Percentiles rank a stretch among this genome's conserved stretches.
These are phyloP conservation scores for Castor canadensis DNA, from an alignment of 2,113 vertebrate species.

Conservation along the genomic window DNA sequence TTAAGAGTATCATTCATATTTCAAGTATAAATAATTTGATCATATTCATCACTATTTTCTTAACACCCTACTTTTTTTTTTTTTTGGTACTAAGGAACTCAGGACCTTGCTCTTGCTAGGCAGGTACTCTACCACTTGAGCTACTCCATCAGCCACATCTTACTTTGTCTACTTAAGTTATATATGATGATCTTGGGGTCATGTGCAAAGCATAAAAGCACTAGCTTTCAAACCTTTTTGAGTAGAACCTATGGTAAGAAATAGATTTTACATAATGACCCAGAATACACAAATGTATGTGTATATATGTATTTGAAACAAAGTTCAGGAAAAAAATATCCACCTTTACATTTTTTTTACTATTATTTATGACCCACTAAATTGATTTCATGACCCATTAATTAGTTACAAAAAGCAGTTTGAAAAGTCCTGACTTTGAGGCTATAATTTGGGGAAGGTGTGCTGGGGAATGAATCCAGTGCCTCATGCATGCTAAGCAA, in stretches of 20 bases:
- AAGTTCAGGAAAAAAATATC: not conserved
- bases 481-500: not conserved
- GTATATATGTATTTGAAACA: not conserved
- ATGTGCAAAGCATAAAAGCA: not conserved
- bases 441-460: not conserved
- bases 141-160: no score
- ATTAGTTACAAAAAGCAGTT: not conserved
- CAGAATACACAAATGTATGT: not conserved
- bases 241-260: not conserved
- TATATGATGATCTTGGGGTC: not conserved
- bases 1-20: not conserved
- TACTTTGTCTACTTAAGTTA: not conserved
- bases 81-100: no score
- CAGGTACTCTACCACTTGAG: no score
- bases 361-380: conserved; percentile 10
- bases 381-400: conserved; percentile 12
- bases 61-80: no score
- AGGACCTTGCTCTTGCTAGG: no score
- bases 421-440: conserved; percentile 27
- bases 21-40: not conserved
- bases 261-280: not conserved
- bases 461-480: not conserved
- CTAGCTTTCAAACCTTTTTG: conserved; percentile 7
- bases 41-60: not conserved
- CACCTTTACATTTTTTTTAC: conserved; percentile 11